Base-by-base conservation (phyloP, 2,888 invertebrate genomes). In the Athetis lepigone region DNA sequence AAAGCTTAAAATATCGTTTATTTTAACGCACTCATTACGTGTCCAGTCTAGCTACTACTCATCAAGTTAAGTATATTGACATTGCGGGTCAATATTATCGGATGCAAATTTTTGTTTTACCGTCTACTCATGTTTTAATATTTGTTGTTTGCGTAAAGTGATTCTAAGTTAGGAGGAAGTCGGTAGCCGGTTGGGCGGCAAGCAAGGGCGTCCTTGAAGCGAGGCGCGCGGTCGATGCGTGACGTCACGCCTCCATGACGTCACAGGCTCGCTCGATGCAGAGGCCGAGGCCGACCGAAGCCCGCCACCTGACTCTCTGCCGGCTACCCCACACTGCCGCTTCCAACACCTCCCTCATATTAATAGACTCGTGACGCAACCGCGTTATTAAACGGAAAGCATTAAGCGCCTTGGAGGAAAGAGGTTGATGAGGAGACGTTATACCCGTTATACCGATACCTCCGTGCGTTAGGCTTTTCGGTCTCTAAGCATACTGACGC, bases 201-300 rank as follows among this genome's bases (percentile, higher is more conserved):
- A 81, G 85, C 90, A 92, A 91, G 92, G 90, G 86, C 92, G 94
- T 89, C 94, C 94, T 95, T 95, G 94, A 93, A 89, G 64, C 81
- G 80, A 85, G 84, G 85, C 88, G 88, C 86, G 85, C 90, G 87
- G 86, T 94, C 94, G 94, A 95, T 94, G 88, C 58, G 85, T 93
- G 94, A 93, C 95, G 94, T 93, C 86, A 90, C 80, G 67, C 68
- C 68, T 80, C 69, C 66, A 88, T 91, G 92, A 93, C 94, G 94
- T 94, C 94, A 94, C 90, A 84, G 89, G 91, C 87, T 82, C 82
- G 87, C 63, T 88, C 88, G 89, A 86, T 87, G 79, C 86, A 82
- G 88, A 88, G 88, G 87, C 89, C 88, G 90, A 86, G 88, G 89
- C 83, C 90, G 83, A 80, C 83, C 88, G 83, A 81, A 68, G 79